Conservation (phyloP, 2,888 invertebrate species). For the Thelaira solivaga region DNA sequence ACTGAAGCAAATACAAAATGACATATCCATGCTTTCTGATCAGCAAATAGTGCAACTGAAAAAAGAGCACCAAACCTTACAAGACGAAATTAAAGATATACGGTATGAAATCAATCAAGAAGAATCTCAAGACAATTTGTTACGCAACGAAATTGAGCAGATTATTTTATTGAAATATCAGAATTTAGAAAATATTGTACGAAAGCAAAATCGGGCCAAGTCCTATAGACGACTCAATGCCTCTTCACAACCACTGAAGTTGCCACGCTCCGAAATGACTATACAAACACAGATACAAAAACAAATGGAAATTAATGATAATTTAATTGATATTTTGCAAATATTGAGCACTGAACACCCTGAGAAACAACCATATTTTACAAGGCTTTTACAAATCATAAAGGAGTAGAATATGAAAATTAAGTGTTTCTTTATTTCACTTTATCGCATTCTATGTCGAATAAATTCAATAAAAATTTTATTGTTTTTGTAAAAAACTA, state of each 20-base stretch:
- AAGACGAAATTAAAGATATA: conserved; percentile 67
- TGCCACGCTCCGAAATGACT: conserved; percentile 76
- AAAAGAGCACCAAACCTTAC: conserved; percentile 66
- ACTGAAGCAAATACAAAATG: conserved; percentile 78
- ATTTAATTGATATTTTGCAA: conserved; percentile 80
- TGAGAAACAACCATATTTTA: conserved; percentile 77
- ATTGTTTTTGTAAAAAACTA: too few species aligned
- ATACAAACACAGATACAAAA: conserved; percentile 79
- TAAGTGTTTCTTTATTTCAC: background rate
- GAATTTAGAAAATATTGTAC: conserved; percentile 80
- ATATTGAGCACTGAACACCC: conserved; percentile 82
- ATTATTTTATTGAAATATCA: conserved; percentile 73
- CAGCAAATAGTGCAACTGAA: conserved; percentile 67
- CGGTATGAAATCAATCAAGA: conserved; percentile 69
- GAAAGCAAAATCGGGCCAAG: conserved; percentile 83
- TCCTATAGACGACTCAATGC: conserved; percentile 79
- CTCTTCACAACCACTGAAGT: conserved; percentile 68
- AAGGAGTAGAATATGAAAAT: conserved; percentile 40
- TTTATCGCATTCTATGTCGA: background rate
- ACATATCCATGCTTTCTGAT: conserved; percentile 68
- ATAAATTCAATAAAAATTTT: too few species aligned
- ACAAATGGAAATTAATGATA: conserved; percentile 80
- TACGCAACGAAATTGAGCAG: conserved; percentile 76
- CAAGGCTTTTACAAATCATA: conserved; percentile 71
- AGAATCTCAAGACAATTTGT: conserved; percentile 66